phyloP scores from a whole-genome alignment of 1,140 invertebrate genomes.

The Trissolcus basalis region DNA sequence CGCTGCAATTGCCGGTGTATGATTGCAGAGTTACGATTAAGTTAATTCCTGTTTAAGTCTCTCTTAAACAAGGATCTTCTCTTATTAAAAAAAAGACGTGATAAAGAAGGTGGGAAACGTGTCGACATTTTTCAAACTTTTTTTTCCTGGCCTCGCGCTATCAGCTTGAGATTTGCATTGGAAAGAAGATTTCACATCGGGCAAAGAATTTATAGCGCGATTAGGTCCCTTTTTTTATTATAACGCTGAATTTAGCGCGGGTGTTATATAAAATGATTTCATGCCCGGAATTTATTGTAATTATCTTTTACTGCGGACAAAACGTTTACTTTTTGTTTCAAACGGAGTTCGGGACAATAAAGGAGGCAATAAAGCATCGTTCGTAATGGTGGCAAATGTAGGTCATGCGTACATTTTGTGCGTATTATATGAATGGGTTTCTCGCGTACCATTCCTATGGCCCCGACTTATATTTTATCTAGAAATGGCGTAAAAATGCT shows the following conservation, averaged over 20 bases:
- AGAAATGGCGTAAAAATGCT: constrained; percentile 12
- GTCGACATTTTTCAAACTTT: constrained; percentile 33
- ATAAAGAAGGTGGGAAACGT: neutral
- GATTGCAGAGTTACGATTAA: too few species aligned
- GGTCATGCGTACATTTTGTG: constrained; percentile 31
- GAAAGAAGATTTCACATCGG: constrained; percentile 31
- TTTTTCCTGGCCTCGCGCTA: constrained; percentile 3
- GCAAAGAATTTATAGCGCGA: constrained; percentile 25
- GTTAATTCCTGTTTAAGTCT: too few species aligned
- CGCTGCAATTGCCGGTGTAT: neutral
- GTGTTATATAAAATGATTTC: constrained; percentile 2
- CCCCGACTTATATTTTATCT: constrained; percentile 21
- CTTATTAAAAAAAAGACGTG: too few species aligned
- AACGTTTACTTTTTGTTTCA: constrained; percentile 9
- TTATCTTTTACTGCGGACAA: constrained; percentile 12
- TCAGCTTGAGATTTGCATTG: constrained; percentile 26
- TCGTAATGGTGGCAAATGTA: constrained; percentile 27
- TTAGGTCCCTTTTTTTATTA: neutral
- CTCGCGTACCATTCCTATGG: neutral
- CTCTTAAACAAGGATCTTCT: too few species aligned
- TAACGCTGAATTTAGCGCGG: too few species aligned
- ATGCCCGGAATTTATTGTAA: constrained; percentile 29
- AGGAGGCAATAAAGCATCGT: constrained; percentile 29
- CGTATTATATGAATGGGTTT: constrained; percentile 9
- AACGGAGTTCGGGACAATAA: constrained; percentile 6